Conservation (phyloP, 2,888 invertebrate species). For the Atherix ibis region DNA sequence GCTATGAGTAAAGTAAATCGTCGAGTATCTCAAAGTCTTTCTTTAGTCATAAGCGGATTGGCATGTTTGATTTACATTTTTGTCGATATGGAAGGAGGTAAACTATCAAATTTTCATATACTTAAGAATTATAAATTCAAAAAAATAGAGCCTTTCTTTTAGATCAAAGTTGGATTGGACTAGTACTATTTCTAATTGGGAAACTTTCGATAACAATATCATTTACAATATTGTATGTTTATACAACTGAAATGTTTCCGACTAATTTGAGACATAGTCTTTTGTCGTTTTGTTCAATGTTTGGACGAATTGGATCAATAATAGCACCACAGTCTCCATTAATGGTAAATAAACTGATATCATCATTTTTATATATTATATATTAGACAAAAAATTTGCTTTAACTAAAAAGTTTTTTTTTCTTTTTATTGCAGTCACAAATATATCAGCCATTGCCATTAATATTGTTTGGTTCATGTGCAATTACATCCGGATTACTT, state of each 20-base stretch:
- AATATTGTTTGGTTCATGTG: slow-evolving; percentile 41
- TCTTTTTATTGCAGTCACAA: background rate
- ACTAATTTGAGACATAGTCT: slow-evolving; percentile 48
- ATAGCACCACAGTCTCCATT: slow-evolving; percentile 54
- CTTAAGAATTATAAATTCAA: no score
- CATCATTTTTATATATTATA: background rate
- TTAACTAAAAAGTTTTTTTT: background rate
- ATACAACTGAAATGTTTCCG: slow-evolving; percentile 56
- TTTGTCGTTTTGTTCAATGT: slow-evolving; percentile 50
- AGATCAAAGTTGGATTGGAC: no score
- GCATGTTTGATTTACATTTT: slow-evolving; percentile 18
- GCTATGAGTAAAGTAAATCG: slow-evolving; percentile 48
- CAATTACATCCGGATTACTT: slow-evolving; percentile 39
- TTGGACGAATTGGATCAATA: slow-evolving; percentile 51
- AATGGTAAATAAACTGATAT: slow-evolving; percentile 22
- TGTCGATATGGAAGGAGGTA: slow-evolving; percentile 2
- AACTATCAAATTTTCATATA: no score
- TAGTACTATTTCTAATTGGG: slow-evolving; percentile 39
- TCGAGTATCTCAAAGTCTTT: slow-evolving; percentile 43
- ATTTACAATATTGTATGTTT: slow-evolving; percentile 49
- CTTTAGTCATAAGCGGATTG: slow-evolving; percentile 44
- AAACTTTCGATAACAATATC: slow-evolving; percentile 50
- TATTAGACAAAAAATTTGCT: background rate
- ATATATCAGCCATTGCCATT: slow-evolving; percentile 28
- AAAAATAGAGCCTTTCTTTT: no score